Evolutionary conservation across 2,113 vertebrate genomes (phyloP), one percentile per base, ranked within the genome.

Genomic region (Calonectris borealis): DNA sequence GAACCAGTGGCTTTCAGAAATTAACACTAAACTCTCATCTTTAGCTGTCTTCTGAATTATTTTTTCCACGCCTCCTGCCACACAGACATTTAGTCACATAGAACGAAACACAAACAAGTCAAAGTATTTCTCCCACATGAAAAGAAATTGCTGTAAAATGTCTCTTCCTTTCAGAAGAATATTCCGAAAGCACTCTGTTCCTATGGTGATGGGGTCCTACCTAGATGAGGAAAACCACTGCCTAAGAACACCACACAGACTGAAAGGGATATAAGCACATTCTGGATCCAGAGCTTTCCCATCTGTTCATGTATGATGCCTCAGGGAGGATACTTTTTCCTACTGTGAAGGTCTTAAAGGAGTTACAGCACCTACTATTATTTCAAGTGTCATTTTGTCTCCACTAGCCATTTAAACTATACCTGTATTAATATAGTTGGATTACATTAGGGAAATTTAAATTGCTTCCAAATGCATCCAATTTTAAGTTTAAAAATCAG

Each of bases 271-370:
- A 36, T 8, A 58, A 61, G 24, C 10, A 42, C 14, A 6, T 16
- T 52, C 25, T 19, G 34, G 9, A 62, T 13, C 19, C 75, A 69
- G 51, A 76, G 29, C 9, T 87, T 49, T 80, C 24, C 82, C 57
- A 29, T 9, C 54, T 69, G 10, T 18, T 52, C 65, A 29, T 0
- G 4, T 3, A 9, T 0, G 18, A 32, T 3, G 8, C 13, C 58
- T 48, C 14, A 24, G 24, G 8, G 5, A n/a, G 14, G 29, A 2
- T 19, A 9, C 24, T 29, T 82, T 65, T 60, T 31, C 16, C 26
- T 51, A 3, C 25, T 34, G 14, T 2, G 13, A 75, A 72, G 26
- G 11, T 29, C 18, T 49, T 49, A 52, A 6, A 71, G 42, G 14
- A 44, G 31, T 64, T 55, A 16, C 16, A 71, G 52, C 27, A 84